Base-by-base conservation (phyloP, 1,140 invertebrate genomes). In the Antheraea mylitta region DNA sequence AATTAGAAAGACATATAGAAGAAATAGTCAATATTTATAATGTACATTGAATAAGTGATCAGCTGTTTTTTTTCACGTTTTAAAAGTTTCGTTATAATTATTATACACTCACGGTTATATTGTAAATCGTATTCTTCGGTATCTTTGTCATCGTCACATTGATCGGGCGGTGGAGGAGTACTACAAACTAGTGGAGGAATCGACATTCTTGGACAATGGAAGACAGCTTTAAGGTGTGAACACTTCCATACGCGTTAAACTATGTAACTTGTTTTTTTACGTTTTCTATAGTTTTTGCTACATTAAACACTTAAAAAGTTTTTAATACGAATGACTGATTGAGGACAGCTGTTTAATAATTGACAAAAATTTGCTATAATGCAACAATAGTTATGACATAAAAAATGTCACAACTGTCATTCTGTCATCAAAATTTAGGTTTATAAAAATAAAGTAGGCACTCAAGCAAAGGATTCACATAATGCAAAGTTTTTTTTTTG, bases 171-270 rank as follows among this genome's bases (percentile, higher is more conserved):
- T 69, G 92, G 92, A 73, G 92, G 92, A 81, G 91, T 92, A 67
- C 86, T 92, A 71, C 91, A 92, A 76, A 93, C 91, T 66, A 93
- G 85, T 76, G 92, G 92, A 80, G 92, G 92, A 80, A 93, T 91
- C 75, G 91, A 92, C 92, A 93, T 93, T 73, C 70, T 81, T 71
- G 64, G 58, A 69, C 64, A 74, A 63, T 66, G 53, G 69, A 74
- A 72, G 71, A 69, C 64, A 72, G 18, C 69, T 67, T 48, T 53
- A 53, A 53, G 45, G 16, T 53, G 45, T 70, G 65, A 67, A 74
- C 63, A 73, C 69, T 64, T 68, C 71, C 8, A 68, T 69, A 70
- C 70, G 72, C 69, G 72, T 77, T 71, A 48, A 38, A 53, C 45
- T 16, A 53, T 16, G 5, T 16, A 53, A 53, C 8, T 19, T 70